phyloP scores from a whole-genome alignment of 2,113 vertebrate genomes.

The Coturnix japonica region DNA sequence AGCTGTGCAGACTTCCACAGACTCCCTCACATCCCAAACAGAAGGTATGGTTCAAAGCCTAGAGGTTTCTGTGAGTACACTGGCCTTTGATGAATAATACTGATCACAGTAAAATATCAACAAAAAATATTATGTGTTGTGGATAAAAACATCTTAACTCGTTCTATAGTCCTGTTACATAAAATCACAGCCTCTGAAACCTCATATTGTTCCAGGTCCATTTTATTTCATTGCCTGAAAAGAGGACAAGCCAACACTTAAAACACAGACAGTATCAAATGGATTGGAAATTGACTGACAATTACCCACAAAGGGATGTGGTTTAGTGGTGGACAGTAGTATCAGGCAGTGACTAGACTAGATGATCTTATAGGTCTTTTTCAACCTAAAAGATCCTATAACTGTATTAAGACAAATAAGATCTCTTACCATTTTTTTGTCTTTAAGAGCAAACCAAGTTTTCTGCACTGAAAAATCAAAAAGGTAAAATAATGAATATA shows the following conservation, averaged over 20 bases:
- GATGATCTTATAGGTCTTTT: not conserved
- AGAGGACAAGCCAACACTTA: not conserved
- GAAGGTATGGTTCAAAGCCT: not conserved
- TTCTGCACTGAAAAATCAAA: slow-evolving; percentile 70
- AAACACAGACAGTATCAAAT: not conserved
- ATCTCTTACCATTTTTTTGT: slow-evolving; percentile 75
- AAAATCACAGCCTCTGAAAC: fast-evolving
- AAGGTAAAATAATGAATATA: not conserved
- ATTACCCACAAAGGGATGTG: not conserved
- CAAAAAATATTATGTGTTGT: not conserved
- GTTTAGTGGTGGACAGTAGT: not conserved
- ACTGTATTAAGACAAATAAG: not conserved
- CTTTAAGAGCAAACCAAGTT: slow-evolving; percentile 75
- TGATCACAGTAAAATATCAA: not conserved
- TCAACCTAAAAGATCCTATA: not conserved
- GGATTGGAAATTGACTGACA: not conserved
- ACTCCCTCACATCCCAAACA: fast-evolving
- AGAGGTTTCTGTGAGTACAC: not conserved
- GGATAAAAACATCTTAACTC: not conserved
- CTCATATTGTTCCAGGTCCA: not conserved
- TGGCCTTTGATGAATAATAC: not conserved
- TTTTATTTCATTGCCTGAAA: not conserved
- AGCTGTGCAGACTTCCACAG: fast-evolving
- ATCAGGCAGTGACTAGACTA: not conserved
- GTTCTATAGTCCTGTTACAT: not conserved